Conservation (phyloP, 2,888 invertebrate species). For the Tholera decimalis region DNA sequence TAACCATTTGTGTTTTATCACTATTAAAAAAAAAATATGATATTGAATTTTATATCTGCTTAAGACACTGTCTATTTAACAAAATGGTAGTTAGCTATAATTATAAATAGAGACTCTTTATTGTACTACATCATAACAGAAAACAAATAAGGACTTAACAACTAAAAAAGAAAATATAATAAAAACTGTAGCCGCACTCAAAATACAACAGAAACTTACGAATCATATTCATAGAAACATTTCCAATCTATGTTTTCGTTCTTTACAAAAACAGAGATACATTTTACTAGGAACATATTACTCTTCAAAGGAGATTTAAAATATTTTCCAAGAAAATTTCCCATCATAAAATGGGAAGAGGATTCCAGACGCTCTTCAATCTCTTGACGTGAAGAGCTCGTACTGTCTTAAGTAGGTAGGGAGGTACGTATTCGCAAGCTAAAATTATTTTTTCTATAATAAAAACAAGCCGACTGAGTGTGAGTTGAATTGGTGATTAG, state of each 20-base stretch:
- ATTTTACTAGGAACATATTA: neutral
- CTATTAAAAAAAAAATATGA: too few relatives aligned
- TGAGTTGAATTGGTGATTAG: too few relatives aligned
- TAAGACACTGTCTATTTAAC: too few relatives aligned
- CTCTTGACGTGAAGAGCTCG: neutral
- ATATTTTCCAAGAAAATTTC: constrained; percentile 25
- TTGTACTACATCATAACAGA: too few relatives aligned
- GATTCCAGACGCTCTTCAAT: constrained; percentile 35
- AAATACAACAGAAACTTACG: neutral
- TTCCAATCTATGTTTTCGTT: neutral
- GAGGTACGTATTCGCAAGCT: constrained; percentile 11
- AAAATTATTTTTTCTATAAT: constrained; percentile 5
- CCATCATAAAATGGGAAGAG: neutral
- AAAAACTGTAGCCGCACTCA: neutral
- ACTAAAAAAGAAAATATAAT: too few relatives aligned
- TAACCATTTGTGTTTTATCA: too few relatives aligned
- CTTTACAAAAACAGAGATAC: neutral
- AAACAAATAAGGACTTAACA: too few relatives aligned
- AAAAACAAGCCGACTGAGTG: too few relatives aligned
- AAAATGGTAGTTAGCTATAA: too few relatives aligned
- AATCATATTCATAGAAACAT: neutral
- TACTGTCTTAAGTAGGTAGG: constrained; percentile 1
- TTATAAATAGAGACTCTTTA: too few relatives aligned
- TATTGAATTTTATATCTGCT: too few relatives aligned
- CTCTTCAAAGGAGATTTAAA: constrained; percentile 1